A percentile compares a stretch with the other conserved stretches of the same genome.
phyloP scores from a whole-genome alignment of 2,888 invertebrate genomes.

The Calephelis perditalis region DNA sequence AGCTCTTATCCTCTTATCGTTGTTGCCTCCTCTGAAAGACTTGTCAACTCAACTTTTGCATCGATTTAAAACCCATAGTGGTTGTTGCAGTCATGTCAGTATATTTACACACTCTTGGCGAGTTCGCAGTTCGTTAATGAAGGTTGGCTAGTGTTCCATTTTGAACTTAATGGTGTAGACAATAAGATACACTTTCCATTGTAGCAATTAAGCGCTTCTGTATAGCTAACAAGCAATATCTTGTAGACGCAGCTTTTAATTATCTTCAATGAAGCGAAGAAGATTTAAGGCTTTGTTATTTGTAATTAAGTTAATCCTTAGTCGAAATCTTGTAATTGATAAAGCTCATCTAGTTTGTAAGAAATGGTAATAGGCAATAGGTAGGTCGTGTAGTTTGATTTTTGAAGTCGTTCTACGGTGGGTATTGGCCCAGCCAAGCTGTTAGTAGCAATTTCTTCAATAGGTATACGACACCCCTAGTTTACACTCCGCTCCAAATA shows the following conservation, averaged over 20 bases:
- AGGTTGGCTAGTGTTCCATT: neutral
- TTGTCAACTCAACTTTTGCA: slow-evolving; percentile 1
- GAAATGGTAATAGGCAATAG: too few relatives aligned
- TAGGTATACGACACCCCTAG: too few relatives aligned
- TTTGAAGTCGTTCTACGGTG: too few relatives aligned
- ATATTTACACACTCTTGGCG: slow-evolving; percentile 1
- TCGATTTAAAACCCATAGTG: slow-evolving; percentile 1
- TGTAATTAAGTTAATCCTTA: slow-evolving; percentile 1
- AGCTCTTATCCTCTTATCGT: too few relatives aligned
- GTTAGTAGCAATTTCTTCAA: too few relatives aligned
- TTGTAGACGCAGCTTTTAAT: slow-evolving; percentile 10
- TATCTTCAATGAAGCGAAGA: slow-evolving; percentile 8
- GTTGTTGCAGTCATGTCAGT: neutral
- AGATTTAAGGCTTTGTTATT: slow-evolving; percentile 10
- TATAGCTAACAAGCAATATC: neutral
- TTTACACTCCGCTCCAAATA: too few relatives aligned
- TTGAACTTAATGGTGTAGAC: neutral
- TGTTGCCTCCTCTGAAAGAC: neutral
- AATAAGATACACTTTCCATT: neutral
- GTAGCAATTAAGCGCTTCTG: slow-evolving; percentile 1
- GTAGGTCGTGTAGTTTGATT: too few relatives aligned
- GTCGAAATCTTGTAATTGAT: too few relatives aligned
- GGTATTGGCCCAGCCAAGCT: too few relatives aligned
- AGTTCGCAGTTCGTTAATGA: slow-evolving; percentile 3
- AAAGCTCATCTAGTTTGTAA: too few relatives aligned